Evolutionary conservation across 2,888 invertebrate species (phyloP).

Genomic region (Plusia festucae): DNA sequence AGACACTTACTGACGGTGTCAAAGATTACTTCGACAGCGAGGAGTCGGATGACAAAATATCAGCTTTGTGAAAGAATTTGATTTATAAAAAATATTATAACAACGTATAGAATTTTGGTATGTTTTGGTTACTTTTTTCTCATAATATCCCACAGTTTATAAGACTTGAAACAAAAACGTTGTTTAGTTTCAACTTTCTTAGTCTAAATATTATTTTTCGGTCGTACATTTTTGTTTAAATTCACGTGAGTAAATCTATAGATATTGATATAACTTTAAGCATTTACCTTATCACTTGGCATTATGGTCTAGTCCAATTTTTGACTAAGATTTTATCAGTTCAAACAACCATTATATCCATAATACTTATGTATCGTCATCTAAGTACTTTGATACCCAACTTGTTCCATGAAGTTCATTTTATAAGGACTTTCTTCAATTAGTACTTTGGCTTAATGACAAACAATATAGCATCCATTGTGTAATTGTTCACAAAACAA

Average conservation of each 20-base stretch:
- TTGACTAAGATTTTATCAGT: too few species aligned
- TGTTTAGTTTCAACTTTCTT: background rate
- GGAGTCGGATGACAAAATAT: background rate
- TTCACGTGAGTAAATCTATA: background rate
- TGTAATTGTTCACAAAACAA: slow-evolving; percentile 45
- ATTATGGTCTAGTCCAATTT: too few species aligned
- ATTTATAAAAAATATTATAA: slow-evolving; percentile 3
- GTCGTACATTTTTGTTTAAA: background rate
- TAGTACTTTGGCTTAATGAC: background rate
- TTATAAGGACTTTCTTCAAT: slow-evolving; percentile 4
- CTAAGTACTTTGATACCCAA: background rate
- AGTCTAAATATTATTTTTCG: background rate
- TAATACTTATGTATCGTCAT: too few species aligned
- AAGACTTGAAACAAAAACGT: background rate
- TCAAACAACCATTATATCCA: too few species aligned
- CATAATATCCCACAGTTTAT: background rate
- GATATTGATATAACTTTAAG: too few species aligned
- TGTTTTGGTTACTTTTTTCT: slow-evolving; percentile 1
- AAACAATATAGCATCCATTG: slow-evolving; percentile 34
- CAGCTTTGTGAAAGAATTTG: background rate
- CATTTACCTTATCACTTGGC: too few species aligned
- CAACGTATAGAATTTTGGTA: background rate
- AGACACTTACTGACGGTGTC: background rate
- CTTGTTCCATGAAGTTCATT: too few species aligned
- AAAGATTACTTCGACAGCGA: slow-evolving; percentile 3